Evolutionary conservation across 2,113 vertebrate species (phyloP), one percentile per base, ranked within the genome.

Genomic region (Rhinopomastus cyanomelas): DNA sequence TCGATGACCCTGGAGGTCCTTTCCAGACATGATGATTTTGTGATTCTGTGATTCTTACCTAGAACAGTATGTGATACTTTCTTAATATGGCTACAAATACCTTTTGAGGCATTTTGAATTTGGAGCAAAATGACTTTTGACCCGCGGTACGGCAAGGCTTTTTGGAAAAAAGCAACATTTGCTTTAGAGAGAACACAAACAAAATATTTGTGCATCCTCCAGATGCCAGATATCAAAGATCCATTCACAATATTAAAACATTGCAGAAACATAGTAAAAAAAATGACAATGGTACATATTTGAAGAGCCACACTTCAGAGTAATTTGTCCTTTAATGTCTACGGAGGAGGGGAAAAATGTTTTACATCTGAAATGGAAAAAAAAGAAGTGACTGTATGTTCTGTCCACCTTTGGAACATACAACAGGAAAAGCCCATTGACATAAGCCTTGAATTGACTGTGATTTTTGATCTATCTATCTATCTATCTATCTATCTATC

Each of bases 181-280:
- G 72, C 15, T 17, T 44, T 11, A 26, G 21, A 9, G 19, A 75
- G 21, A 66, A 39, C 21, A 72, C 36, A 64, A 18, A 59, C 29
- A 71, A 65, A 69, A 42, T 77, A 84, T 18, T 27, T 4, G 8
- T 66, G 23, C n/a, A 53, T 82, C 66, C n/a, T 85, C 72, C 79
- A 87, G 49, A 81, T 49, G 60, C 46, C 36, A 78, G 42, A 81
- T 85, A 92, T 51, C 39, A 90, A 92, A 90, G 36, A 61, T 73
- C 37, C 0, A 0, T 66, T 93, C 72, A 92, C 37, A 80, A 91
- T 83, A 87, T 85, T 71, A 87, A 71, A 81, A 91, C 85, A 16
- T 87, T 94, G 87, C 16, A 80, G 72, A 85, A 89, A 83, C 59
- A 73, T 19, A 66, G 85, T 77, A 87, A 42, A 89, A 92, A 42